Evolutionary conservation across 2,113 vertebrate genomes (phyloP).

Genomic region (Glareola pratincola): DNA sequence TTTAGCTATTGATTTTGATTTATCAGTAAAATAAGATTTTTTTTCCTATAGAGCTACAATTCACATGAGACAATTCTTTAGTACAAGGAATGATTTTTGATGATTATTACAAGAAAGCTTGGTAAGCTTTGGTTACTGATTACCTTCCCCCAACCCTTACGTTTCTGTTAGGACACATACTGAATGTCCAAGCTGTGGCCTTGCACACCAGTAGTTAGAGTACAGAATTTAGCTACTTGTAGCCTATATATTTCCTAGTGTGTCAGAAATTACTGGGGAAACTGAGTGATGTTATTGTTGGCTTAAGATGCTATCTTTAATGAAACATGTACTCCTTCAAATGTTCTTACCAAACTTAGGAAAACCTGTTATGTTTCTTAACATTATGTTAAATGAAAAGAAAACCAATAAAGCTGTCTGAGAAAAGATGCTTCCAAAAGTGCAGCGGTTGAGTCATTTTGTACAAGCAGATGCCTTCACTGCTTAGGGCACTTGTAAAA

Average conservation of each 20-base stretch:
- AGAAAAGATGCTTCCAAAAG: neutral
- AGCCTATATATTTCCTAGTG: neutral
- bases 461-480: neutral
- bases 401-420: neutral
- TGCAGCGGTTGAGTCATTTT: neutral
- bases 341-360: neutral
- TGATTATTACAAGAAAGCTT: neutral
- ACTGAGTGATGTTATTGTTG: neutral
- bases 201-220: neutral
- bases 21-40: neutral
- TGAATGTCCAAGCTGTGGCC: neutral
- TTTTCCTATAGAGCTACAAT: neutral
- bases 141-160: neutral
- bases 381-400: neutral
- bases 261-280: neutral
- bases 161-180: neutral
- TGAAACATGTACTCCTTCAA: neutral
- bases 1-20: neutral
- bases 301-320: neutral
- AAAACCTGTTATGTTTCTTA: neutral
- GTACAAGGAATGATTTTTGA: neutral
- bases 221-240: neutral
- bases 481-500: neutral
- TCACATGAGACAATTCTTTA: neutral
- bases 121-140: neutral